These are phyloP conservation scores for Ptiloglossa arizonensis DNA, from an alignment of 1,140 invertebrate genomes.

Conservation along the genomic window DNA sequence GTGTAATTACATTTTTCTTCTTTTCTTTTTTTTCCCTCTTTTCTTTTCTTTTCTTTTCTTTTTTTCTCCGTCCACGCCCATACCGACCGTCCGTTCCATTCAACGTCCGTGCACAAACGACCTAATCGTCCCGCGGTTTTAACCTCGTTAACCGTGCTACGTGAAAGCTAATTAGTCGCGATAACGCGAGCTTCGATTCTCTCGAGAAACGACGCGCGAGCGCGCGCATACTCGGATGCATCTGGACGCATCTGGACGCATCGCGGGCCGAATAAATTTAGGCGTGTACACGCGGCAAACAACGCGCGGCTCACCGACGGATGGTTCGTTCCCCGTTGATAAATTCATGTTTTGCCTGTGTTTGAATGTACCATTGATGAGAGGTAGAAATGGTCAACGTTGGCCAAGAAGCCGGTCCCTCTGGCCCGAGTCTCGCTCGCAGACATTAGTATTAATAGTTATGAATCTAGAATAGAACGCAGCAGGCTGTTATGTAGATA, in stretches of 20 bases:
- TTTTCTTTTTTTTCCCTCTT: conserved; percentile 13
- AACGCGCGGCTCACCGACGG: conserved; percentile 54
- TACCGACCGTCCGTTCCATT: background rate
- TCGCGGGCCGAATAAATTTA: conserved; percentile 16
- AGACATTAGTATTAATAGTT: conserved; percentile 81
- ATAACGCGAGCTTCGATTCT: conserved; percentile 4
- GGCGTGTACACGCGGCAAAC: background rate
- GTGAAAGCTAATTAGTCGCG: conserved; percentile 19
- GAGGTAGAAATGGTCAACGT: conserved; percentile 67
- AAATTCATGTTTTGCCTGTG: conserved; percentile 74
- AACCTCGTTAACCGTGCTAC: conserved; percentile 16
- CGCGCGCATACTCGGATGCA: background rate
- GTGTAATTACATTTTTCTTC: conserved; percentile 20
- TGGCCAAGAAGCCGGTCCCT: conserved; percentile 69
- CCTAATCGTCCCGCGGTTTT: background rate
- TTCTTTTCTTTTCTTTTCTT: conserved; percentile 22
- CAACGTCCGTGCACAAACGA: background rate
- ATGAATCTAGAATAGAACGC: conserved; percentile 80
- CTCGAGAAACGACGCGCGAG: background rate
- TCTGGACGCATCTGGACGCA: no score
- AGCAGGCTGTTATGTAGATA: conserved; percentile 61
- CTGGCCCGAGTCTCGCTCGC: conserved; percentile 65
- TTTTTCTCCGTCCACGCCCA: conserved; percentile 5
- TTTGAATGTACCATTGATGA: conserved; percentile 81
- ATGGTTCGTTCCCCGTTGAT: conserved; percentile 76